Evolutionary conservation across 2,113 vertebrate genomes (phyloP), one percentile per base, ranked within the genome.

Genomic region (Ariopsis seemanni): DNA sequence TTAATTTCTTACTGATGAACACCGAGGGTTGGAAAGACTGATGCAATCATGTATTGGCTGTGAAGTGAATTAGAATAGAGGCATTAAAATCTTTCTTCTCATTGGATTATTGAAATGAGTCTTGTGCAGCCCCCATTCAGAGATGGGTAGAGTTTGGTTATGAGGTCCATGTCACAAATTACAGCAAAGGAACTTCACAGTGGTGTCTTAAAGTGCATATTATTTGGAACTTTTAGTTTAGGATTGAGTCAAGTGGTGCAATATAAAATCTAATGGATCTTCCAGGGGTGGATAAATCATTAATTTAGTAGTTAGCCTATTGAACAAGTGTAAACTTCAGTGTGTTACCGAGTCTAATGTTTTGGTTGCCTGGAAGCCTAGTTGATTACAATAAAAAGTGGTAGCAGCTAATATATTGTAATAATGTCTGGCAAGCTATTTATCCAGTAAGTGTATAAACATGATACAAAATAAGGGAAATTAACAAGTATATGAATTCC

Each of bases 1-100:
- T 86, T 82, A 58, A 67, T 78, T 77, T 85, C 25, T 3, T 83
- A 7, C 34, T 82, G 60, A 84, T 89, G 69, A 82, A 42, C 69
- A 82, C 57, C 58, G 5, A 80, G 42, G 53, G 20, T 17, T 22
- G 18, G 42, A 60, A 82, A 75, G 42, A 12, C 69, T 63, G 20
- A 75, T 65, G 60, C 9, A 30, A 30, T 79, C 5, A 52, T 58
- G 53, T 60, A 7, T 82, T 83, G 74, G 11, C 77, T 72, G 60
- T 85, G 65, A 81, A 80, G 42, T 74, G 71, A 34, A 17, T 52
- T 25, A 10, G 25, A 79, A 25, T 72, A 1, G 14, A 69, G 50
- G 48, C 60, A 80, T 71, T 85, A 27, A 83, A 65, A 15, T 52
- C 1, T 50, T 27, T 17, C n/a, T n/a, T 65, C 27, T 42, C 5